phyloP scores from a whole-genome alignment of 2,113 vertebrate genomes.

The Microtus ochrogaster region DNA sequence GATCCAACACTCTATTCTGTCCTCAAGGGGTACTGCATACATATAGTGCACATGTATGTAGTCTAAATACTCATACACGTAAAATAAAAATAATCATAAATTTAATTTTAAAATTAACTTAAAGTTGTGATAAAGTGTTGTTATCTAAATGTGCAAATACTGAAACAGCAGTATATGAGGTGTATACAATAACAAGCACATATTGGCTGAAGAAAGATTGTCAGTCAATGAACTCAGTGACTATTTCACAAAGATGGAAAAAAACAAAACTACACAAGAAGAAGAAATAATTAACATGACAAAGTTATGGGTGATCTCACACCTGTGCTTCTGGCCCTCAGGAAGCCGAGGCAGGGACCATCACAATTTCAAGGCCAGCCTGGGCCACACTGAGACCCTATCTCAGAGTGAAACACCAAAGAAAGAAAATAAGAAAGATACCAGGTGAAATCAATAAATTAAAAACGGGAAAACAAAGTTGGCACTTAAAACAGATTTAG shows the following conservation, averaged over 20 bases:
- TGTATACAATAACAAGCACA: background rate
- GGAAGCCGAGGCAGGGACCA: background rate
- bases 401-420: background rate
- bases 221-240: background rate
- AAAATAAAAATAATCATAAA: background rate
- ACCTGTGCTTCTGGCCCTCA: background rate
- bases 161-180: background rate
- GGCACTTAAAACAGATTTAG: background rate
- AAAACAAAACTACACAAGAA: background rate
- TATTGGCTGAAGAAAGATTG: background rate
- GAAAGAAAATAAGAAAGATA: background rate
- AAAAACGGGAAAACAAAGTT: background rate
- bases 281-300: background rate
- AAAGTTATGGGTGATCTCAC: background rate
- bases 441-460: background rate
- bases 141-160: background rate
- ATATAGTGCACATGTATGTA: background rate
- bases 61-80: background rate
- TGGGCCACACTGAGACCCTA: background rate
- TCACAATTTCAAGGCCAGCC: background rate
- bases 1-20: background rate
- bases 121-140: background rate
- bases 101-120: background rate
- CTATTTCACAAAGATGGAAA: background rate
- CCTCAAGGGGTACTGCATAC: background rate